A percentile compares a stretch with the other conserved stretches of the same genome.
phyloP scores from a whole-genome alignment of 2,888 invertebrate genomes.

The Schizotus pectinicornis region DNA sequence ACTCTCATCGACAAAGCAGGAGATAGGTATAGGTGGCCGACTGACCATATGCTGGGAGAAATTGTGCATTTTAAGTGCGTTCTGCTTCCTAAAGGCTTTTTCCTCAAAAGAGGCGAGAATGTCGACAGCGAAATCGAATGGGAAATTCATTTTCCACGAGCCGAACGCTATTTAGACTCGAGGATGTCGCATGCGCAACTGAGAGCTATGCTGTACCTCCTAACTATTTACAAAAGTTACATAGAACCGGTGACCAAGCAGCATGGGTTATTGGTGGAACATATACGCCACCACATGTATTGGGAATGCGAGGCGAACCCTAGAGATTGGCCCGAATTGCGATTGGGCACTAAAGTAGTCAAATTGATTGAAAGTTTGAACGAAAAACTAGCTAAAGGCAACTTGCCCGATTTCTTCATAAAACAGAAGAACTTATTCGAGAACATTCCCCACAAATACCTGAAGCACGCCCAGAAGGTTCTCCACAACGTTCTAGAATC shows the following conservation, averaged over 20 bases:
- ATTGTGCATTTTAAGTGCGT: constrained; percentile 72
- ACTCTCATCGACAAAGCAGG: constrained; percentile 64
- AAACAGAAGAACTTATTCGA: constrained; percentile 73
- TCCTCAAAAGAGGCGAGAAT: constrained; percentile 67
- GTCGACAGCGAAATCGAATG: constrained; percentile 69
- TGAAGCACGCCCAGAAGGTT: constrained; percentile 70
- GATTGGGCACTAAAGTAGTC: constrained; percentile 71
- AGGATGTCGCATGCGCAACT: constrained; percentile 75
- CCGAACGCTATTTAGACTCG: constrained; percentile 76
- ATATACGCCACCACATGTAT: constrained; percentile 76
- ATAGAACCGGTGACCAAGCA: constrained; percentile 70
- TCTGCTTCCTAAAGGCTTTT: constrained; percentile 73
- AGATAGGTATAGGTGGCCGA: constrained; percentile 73
- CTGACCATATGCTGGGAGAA: constrained; percentile 68
- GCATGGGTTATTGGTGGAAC: constrained; percentile 71
- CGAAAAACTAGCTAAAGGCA: constrained; percentile 65
- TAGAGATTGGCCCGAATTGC: constrained; percentile 75
- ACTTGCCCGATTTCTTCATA: constrained; percentile 77
- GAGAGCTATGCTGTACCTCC: constrained; percentile 71
- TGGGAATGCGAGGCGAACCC: constrained; percentile 74
- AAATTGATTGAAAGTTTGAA: constrained; percentile 70
- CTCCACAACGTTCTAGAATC: constrained; percentile 73
- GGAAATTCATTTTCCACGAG: constrained; percentile 79
- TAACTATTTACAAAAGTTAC: constrained; percentile 75
- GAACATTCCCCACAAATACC: constrained; percentile 68